phyloP scores from a whole-genome alignment of 1,140 invertebrate species.

The Aporrectodea caliginosa region DNA sequence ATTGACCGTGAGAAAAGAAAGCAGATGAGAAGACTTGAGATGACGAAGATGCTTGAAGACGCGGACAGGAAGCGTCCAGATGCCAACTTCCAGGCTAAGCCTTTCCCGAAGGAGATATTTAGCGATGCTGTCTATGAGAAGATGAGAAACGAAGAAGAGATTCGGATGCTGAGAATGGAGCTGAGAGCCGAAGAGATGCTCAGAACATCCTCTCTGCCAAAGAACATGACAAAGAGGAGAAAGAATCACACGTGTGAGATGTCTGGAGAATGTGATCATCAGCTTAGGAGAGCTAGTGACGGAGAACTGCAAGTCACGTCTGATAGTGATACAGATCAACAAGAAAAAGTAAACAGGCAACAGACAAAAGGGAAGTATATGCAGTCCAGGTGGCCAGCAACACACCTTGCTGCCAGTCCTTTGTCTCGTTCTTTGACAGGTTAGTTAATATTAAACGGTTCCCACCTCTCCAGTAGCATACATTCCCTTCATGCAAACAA shows the following conservation, averaged over 20 bases:
- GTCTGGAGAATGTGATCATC: neutral
- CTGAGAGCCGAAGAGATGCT: neutral
- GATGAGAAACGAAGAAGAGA: slow-evolving; percentile 2
- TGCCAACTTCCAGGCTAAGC: neutral
- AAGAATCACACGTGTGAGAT: neutral
- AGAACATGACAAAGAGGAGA: neutral
- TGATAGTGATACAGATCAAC: neutral
- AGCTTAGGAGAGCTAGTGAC: neutral
- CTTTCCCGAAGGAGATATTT: neutral
- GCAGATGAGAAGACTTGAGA: neutral
- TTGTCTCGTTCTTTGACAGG: neutral
- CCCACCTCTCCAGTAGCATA: no score
- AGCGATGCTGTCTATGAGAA: neutral
- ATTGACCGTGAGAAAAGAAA: neutral
- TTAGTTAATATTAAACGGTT: neutral
- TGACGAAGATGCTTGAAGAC: neutral
- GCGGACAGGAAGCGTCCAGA: neutral
- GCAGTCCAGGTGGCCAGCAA: neutral
- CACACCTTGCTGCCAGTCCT: neutral
- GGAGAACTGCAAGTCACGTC: neutral
- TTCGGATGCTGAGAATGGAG: neutral
- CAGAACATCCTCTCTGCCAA: neutral
- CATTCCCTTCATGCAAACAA: no score
- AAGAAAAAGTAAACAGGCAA: neutral
- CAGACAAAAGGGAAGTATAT: neutral